Conservation (phyloP, 2,888 invertebrate genomes). For the Ichneumoninae sp. region DNA sequence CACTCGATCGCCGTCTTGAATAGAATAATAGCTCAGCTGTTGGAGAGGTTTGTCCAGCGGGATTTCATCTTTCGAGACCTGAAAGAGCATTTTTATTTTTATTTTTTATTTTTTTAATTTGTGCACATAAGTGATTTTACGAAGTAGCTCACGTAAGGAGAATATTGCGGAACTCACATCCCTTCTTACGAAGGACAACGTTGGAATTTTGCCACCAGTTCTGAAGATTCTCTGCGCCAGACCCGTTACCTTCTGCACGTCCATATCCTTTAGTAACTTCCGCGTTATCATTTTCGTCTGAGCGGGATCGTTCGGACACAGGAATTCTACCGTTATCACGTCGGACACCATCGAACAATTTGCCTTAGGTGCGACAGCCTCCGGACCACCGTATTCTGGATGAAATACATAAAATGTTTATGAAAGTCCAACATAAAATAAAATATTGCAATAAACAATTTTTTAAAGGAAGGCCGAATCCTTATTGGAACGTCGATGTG, state of each 20-base stretch:
- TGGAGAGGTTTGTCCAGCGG: slow-evolving; percentile 92
- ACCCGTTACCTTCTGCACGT: slow-evolving; percentile 93
- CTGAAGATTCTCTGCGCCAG: slow-evolving; percentile 91
- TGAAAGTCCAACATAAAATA: neutral
- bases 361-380: slow-evolving; percentile 90
- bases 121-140: neutral
- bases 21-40: slow-evolving; percentile 92
- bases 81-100: slow-evolving; percentile 68
- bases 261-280: slow-evolving; percentile 91
- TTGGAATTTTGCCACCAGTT: slow-evolving; percentile 84
- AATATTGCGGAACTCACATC: slow-evolving; percentile 79
- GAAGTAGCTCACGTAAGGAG: neutral
- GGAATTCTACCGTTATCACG: slow-evolving; percentile 86
- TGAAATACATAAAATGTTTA: slow-evolving; percentile 22
- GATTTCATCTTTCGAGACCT: slow-evolving; percentile 89
- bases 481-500: slow-evolving; percentile 77
- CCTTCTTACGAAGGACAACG: slow-evolving; percentile 82
- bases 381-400: slow-evolving; percentile 93
- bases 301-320: slow-evolving; percentile 85
- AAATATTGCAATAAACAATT: slow-evolving; percentile 4
- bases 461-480: neutral
- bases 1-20: slow-evolving; percentile 93
- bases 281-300: slow-evolving; percentile 86
- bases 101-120: neutral
- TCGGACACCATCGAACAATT: slow-evolving; percentile 86